phyloP scores from a whole-genome alignment of 37 sponge, comb jelly and placozoan genomes.

The Haliclona indistincta region DNA sequence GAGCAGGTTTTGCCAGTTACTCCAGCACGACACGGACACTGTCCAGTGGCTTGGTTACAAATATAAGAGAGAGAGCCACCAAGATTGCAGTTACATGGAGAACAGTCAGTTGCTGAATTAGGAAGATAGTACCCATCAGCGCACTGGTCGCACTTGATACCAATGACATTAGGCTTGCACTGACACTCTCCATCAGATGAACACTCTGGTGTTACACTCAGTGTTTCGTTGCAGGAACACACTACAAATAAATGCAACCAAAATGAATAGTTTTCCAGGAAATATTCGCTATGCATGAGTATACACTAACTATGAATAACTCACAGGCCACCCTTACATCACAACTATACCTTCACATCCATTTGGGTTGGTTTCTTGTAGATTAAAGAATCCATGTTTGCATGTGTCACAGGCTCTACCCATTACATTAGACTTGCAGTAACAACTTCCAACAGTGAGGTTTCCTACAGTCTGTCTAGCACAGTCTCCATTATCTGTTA shows the following conservation, averaged over 20 bases:
- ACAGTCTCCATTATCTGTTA: constrained; percentile 60
- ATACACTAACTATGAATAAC: not conserved
- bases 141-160: constrained; percentile 76
- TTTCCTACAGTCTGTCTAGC: not conserved
- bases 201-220: constrained; percentile 23
- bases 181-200: constrained; percentile 58
- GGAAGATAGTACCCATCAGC: constrained; percentile 51
- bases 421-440: constrained; percentile 47
- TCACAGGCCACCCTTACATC: not conserved
- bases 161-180: constrained; percentile 75
- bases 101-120: constrained; percentile 32
- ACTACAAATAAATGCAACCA: constrained; percentile 22
- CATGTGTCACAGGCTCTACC: constrained; percentile 61
- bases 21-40: constrained; percentile 75
- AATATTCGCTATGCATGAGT: not conserved
- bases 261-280: not conserved
- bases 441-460: constrained; percentile 40
- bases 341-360: constrained; percentile 71
- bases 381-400: constrained; percentile 52
- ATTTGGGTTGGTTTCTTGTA: constrained; percentile 51
- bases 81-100: constrained; percentile 70
- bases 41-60: constrained; percentile 54
- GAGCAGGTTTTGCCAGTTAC: constrained; percentile 69
- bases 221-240: constrained; percentile 62
- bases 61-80: constrained; percentile 32